Conservation (phyloP, 2,797 vertebrate species). For the Fistularia commersonii region DNA sequence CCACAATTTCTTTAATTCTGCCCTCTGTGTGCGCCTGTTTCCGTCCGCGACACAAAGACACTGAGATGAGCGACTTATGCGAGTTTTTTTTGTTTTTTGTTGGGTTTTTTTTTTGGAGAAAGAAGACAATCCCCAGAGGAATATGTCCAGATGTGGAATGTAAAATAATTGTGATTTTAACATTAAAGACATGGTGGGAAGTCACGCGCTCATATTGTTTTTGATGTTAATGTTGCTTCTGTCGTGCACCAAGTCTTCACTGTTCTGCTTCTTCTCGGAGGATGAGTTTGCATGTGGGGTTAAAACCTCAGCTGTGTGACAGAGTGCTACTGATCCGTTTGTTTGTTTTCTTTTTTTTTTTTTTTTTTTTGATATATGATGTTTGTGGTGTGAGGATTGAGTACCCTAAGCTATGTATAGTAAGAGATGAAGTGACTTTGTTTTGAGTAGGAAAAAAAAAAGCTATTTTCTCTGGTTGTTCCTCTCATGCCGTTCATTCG, state of each 20-base stretch:
- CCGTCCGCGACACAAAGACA: neutral
- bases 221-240: conserved; percentile 48
- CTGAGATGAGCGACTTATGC: conserved; percentile 23
- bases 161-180: conserved; percentile 65
- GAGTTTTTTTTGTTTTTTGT: conserved; percentile 39
- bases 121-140: conserved; percentile 60
- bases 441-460: conserved; percentile 22
- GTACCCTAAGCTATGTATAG: conserved; percentile 26
- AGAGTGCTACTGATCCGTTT: conserved; percentile 32
- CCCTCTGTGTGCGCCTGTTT: conserved; percentile 1
- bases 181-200: conserved; percentile 55
- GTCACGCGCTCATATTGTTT: conserved; percentile 49
- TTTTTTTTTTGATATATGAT: conserved; percentile 15
- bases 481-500: conserved; percentile 44
- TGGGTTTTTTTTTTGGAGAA: conserved; percentile 42
- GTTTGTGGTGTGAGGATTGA: conserved; percentile 33
- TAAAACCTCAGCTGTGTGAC: conserved; percentile 21
- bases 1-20: conserved; percentile 9
- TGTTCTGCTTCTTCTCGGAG: conserved; percentile 34
- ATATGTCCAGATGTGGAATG: conserved; percentile 68
- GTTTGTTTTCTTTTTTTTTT: conserved; percentile 13
- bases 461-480: conserved; percentile 22
- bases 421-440: conserved; percentile 26
- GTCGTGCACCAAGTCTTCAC: conserved; percentile 55
- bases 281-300: conserved; percentile 30